phyloP scores from a whole-genome alignment of 2,113 vertebrate genomes.

The Thymallus thymallus region DNA sequence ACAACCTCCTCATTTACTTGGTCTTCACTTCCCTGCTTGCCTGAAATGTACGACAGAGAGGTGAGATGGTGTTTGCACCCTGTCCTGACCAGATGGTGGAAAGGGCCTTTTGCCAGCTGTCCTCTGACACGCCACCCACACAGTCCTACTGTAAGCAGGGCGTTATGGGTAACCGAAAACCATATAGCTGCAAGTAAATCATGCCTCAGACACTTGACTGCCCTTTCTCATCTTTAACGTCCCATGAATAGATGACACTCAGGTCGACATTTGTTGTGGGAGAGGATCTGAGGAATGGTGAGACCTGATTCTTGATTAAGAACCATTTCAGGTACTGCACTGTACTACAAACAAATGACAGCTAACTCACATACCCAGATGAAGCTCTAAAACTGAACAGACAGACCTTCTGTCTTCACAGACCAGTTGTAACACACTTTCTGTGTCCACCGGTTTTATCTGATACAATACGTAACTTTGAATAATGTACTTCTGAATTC shows the following conservation, averaged over 20 bases:
- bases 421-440: too few species aligned
- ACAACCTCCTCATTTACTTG: conserved; percentile 54
- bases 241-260: conserved; percentile 37
- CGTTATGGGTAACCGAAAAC: conserved; percentile 58
- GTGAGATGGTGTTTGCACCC: conserved; percentile 43
- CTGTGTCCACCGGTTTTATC: too few species aligned
- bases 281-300: conserved; percentile 44
- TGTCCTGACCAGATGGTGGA: conserved; percentile 21
- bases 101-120: conserved; percentile 55
- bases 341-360: neutral
- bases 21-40: conserved; percentile 46
- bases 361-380: neutral
- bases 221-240: conserved; percentile 60
- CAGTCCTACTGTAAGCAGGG: conserved; percentile 45
- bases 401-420: too few species aligned
- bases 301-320: conserved; percentile 12
- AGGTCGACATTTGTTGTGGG: conserved; percentile 52
- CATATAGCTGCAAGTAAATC: conserved; percentile 61
- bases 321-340: conserved; percentile 30
- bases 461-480: too few species aligned
- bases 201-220: conserved; percentile 56
- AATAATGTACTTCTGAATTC: neutral
- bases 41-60: conserved; percentile 48
- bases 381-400: too few species aligned
- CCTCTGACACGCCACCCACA: conserved; percentile 56